Base-by-base conservation (phyloP, 1,140 invertebrate species). In the Hydropsyche tenuis region DNA sequence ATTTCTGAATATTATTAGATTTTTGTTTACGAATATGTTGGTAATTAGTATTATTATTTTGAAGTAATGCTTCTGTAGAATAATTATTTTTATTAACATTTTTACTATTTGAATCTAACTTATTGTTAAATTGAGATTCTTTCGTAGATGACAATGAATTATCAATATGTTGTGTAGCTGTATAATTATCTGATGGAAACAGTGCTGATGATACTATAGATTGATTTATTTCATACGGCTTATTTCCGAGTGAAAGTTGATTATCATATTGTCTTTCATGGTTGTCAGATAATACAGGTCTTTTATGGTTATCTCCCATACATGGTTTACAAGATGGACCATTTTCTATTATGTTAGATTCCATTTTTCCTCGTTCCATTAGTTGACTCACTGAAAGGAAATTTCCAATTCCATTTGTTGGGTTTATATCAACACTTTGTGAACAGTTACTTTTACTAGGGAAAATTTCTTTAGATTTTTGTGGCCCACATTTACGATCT, bases 311-410 rank as follows among this genome's bases (percentile, higher is more conserved):
- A 22, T 68, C 65, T 48, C 48, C 37, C 42, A 68, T 68, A n/a
- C 37, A 68, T 3, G 65, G 43, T 25, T 68, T 68, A 48, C 23
- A 68, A 22, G 43, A 23, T 9, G 43, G 3, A 46, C 12, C 42
- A 25, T 46, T 66, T 2, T 48, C 45, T 7, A 68, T 48, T 14
- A 30, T 27, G 16, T 56, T 45, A 75, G 22, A 30, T 11, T 62
- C 65, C 18, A 68, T 53, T 72, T 77, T 73, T 14, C 73, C 53
- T 48, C 76, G 62, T 46, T 90, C 88, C 11, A 90, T 88, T 9
- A 90, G 78, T 74, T 90, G 89, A 81, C 89, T 90, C 0, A 90
- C 89, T 0, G 89, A 90, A 4, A 90, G 77, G 64, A 90, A 90
- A 68, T 80, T 83, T 12, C 72, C 76, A 43, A 51, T 46, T 5